Evolutionary conservation across 2,113 vertebrate species (phyloP).

Genomic region (Hydropotes inermis): DNA sequence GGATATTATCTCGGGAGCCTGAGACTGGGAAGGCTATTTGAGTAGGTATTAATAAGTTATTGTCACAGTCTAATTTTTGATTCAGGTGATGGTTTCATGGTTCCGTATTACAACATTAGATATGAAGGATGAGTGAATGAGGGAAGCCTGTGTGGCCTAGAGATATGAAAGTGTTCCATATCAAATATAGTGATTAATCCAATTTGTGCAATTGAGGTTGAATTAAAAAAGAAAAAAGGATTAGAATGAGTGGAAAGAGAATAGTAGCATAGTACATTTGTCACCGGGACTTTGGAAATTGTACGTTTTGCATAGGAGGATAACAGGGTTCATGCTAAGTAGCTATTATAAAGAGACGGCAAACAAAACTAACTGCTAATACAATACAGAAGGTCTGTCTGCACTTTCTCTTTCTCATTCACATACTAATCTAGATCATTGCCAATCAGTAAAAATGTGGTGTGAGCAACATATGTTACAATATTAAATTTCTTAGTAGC

Average conservation of each 20-base stretch:
- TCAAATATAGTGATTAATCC: neutral
- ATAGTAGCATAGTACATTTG: neutral
- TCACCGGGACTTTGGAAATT: neutral
- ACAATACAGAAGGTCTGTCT: neutral
- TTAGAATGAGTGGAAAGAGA: neutral
- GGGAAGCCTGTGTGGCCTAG: neutral
- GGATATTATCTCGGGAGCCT: neutral
- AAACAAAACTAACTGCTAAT: neutral
- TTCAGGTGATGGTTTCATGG: neutral
- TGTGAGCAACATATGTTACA: neutral
- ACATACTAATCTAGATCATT: neutral
- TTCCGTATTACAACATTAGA: neutral
- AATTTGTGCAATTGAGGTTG: neutral
- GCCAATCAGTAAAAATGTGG: neutral
- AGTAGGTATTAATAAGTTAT: neutral
- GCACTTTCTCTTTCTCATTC: neutral
- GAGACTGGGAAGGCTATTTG: neutral
- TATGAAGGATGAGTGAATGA: neutral
- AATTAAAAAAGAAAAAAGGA: neutral
- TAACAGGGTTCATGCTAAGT: neutral
- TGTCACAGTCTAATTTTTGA: neutral
- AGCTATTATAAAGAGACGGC: neutral
- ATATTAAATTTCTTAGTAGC: neutral
- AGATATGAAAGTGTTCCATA: neutral
- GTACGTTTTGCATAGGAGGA: neutral